Base-by-base conservation (phyloP, 2,888 invertebrate genomes). In the Pristionchus exspectatus region DNA sequence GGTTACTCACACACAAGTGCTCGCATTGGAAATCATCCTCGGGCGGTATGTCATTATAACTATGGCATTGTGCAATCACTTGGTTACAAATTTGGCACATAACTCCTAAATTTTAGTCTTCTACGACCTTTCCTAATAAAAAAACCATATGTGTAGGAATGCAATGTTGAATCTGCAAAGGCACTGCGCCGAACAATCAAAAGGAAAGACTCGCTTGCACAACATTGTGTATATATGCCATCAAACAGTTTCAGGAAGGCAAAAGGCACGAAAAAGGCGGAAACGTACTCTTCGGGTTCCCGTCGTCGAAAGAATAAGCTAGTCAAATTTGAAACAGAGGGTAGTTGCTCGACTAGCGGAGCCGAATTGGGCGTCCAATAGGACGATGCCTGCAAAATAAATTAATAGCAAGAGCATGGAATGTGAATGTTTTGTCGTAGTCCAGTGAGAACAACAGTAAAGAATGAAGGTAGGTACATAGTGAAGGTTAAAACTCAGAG, bases 231-330 rank as follows among this genome's bases (percentile, higher is more conserved):
- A 30, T 14, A n/a, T 16, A 30, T 30, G 69, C 16, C 30, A 69
- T 69, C 69, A 69, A 33, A 69, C 69, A 30, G 27, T 69, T 69
- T 30, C 30, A 10, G 44, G 74, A 24, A 44, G 74, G 72, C 3
- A 33, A 30, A 56, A 24, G 4, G 7, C n/a, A 12, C 44, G 7
- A 69, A 69, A 27, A 69, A 69, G 21, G 72, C 27, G 33, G 18
- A 81, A n/a, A 50, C 81, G 5, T 27, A 81, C 81, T 81, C 50
- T 81, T 81, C 81, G 12, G n/a, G 81, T 27, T 50, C 81, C 5
- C 27, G 10, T 14, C 81, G 81, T 81, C 81, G 44, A n/a, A 12
- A 50, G 27, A 50, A 56, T 56, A 56, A 27, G 14, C 81, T 50
- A 9, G 81, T 81, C 10, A 81, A 27, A 50, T 44, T 50, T 44